Percentiles rank a stretch among this genome's conserved stretches.
These are phyloP conservation scores for Actinopyga echinites DNA, from an alignment of 53 echinoderm and acorn worm species.

Conservation along the genomic window DNA sequence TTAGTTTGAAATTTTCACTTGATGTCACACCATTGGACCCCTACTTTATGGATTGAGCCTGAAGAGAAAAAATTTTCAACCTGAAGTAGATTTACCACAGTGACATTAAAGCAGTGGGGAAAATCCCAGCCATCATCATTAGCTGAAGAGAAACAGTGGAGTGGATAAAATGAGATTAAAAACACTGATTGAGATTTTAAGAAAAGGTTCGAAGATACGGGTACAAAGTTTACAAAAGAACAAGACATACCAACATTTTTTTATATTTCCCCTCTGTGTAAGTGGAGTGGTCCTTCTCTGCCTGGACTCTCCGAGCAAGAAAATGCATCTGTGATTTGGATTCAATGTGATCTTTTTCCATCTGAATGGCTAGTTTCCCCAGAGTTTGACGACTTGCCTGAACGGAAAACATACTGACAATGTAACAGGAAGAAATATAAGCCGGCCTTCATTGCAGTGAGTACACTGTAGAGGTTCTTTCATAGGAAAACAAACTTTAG, in stretches of 20 bases:
- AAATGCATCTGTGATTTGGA: constrained; percentile 65
- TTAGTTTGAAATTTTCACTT: too few species aligned
- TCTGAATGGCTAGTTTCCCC: constrained; percentile 62
- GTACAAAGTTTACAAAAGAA: not conserved
- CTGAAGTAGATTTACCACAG: too few species aligned
- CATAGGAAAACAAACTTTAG: too few species aligned
- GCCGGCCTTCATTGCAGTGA: too few species aligned
- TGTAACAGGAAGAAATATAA: too few species aligned
- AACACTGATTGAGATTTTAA: not conserved
- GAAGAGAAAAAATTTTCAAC: too few species aligned
- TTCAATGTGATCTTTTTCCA: constrained; percentile 63
- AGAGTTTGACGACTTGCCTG: constrained; percentile 81
- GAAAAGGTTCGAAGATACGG: not conserved
- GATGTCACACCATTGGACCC: too few species aligned
- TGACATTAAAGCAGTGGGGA: too few species aligned
- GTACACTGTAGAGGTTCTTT: too few species aligned
- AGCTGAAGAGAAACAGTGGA: too few species aligned
- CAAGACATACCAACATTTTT: constrained; percentile 68
- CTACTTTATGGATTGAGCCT: too few species aligned
- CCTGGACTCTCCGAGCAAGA: constrained; percentile 67
- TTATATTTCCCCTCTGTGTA: constrained; percentile 68
- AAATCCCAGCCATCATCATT: too few species aligned
- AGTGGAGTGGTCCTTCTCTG: constrained; percentile 75
- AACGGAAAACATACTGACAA: not conserved
- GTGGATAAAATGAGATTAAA: not conserved